Percentiles rank a stretch among this genome's conserved stretches.
Evolutionary conservation across 2,113 vertebrate genomes (phyloP).

Genomic region (Solea senegalensis): DNA sequence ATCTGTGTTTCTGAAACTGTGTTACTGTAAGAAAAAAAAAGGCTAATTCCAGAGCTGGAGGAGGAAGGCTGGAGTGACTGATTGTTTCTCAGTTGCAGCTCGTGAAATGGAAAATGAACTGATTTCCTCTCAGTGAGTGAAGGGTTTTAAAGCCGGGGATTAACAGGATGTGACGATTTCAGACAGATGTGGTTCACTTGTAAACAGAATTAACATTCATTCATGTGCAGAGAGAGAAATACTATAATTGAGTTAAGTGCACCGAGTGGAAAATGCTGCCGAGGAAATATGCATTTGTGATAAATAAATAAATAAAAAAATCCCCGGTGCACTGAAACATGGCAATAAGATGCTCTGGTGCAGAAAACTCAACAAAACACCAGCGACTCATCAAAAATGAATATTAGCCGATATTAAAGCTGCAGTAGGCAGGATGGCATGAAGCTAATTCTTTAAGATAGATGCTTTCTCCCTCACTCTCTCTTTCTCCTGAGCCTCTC

Average conservation of each 20-base stretch:
- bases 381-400: too few species aligned
- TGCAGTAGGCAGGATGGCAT: too few species aligned
- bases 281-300: background rate
- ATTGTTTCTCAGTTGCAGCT: conserved; percentile 8
- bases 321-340: background rate
- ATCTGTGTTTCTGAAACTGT: background rate
- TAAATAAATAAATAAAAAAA: background rate
- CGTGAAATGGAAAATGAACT: conserved; percentile 33
- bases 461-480: too few species aligned
- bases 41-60: background rate
- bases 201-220: conserved; percentile 17
- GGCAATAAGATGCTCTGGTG: background rate
- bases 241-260: conserved; percentile 1
- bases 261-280: conserved; percentile 27
- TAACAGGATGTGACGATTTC: conserved; percentile 1
- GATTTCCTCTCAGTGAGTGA: background rate
- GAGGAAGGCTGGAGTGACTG: background rate
- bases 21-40: background rate
- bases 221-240: conserved; percentile 14
- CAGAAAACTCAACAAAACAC: too few species aligned
- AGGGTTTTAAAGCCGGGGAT: background rate
- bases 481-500: too few species aligned
- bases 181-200: conserved; percentile 7
- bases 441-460: too few species aligned
- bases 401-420: too few species aligned